Base-by-base conservation (phyloP, 1,140 invertebrate genomes). In the Andricus grossulariae region DNA sequence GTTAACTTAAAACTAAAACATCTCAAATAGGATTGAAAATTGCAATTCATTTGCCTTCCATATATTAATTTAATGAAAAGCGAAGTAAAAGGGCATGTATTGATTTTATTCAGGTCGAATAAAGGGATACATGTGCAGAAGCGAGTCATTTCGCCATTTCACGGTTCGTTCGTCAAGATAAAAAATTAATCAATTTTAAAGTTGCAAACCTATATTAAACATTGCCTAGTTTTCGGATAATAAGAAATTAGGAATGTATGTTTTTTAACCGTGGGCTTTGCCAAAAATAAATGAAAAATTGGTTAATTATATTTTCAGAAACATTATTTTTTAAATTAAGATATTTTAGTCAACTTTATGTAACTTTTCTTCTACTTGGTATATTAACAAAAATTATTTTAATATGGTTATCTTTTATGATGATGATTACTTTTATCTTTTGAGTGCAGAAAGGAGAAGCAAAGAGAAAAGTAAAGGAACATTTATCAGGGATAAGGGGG, bases 71-170 rank as follows among this genome's bases (percentile, higher is more conserved):
- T 66, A 66, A 66, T 66, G 25, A 66, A 39, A 66, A 45, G 4
- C 21, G 60, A n/a, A 39, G 60, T 39, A 39, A 66, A 66, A 66
- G 25, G 25, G 60, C 45, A 66, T 66, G 60, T 66, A 66, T 66
- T 66, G 60, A 66, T 66, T 66, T 66, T 66, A 39, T 66, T 66
- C 60, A 32, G 39, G 60, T 66, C n/a, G 32, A 66, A 66, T 25
- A 66, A 66, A 66, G 60, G 60, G 25, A 66, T 66, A 39, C 32
- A 66, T 66, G 60, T 66, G 60, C 60, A 66, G 60, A 66, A 39
- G 60, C 60, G 15, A 66, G 60, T 66, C 8, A 10, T 39, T 66
- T 39, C 32, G 32, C 10, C 25, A 54, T 66, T 32, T 39, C 15
- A 39, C 16, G 32, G 1, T 39, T 66, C 39, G 8, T 6, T 32